Base-by-base conservation (phyloP, 2,113 vertebrate genomes). In the Petromus typicus region DNA sequence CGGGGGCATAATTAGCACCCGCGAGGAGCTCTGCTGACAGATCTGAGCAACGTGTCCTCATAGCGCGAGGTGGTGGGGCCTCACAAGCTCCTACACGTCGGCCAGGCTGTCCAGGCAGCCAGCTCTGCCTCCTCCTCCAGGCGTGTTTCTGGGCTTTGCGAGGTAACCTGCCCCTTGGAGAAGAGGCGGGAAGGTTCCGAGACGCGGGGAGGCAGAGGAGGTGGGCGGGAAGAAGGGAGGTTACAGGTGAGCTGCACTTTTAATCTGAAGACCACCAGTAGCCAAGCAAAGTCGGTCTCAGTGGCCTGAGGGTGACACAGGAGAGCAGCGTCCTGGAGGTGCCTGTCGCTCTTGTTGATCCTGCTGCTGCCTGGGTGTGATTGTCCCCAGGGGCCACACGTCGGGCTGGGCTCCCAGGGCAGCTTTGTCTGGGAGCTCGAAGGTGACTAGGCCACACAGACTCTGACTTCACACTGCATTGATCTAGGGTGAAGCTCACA, bases 1-100 rank as follows among this genome's bases (percentile, higher is more conserved):
- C 12, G n/a, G 89, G 83, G 71, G 89, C 81, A 59, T 97, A 94
- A 97, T 96, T 86, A 97, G 78, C 87, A 82, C 56, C 32, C 22
- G 69, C 90, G 93, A 88, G 51, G 75, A 95, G 51, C 48, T 54
- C 93, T 82, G 25, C 89, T 69, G 64, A 71, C 79, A 95, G 88
- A 95, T 83, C 86, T 79, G 86, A 94, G 91, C 61, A 37, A 79
- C 9, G 27, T 0, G 14, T 59, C 57, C 93, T 94, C 87, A 86
- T 94, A 91, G 90, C 86, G 48, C 76, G 79, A 75, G 86, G 7
- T 2, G 87, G 64, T 87, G 75, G 63, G 40, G 18, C 22, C 51
- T 59, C 25, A 57, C 97, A 97, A 79, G 96, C 89, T 89, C 63
- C 79, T 51, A 54, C 95, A 63, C 1, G 95, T 69, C 1, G 2